Base-by-base conservation (phyloP, 2,888 invertebrate genomes). In the Asteroscopus sphinx region DNA sequence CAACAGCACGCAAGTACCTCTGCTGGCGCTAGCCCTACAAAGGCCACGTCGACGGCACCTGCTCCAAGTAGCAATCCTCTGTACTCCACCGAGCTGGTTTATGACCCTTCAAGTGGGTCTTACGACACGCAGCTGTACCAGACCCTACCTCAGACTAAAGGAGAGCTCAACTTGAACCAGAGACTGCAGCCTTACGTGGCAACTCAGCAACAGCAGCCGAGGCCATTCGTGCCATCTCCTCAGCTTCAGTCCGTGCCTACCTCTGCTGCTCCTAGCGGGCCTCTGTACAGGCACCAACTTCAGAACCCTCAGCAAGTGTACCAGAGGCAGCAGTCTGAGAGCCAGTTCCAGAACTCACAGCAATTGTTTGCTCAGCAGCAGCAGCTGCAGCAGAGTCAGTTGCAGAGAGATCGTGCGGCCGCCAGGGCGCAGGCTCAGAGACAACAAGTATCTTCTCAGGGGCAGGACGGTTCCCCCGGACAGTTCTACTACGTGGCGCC, bases 51-150 rank as follows among this genome's bases (percentile, higher is more conserved):
- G 9, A 58, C 59, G 0, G 80, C 89, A 13, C 82, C 89, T 21
- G 87, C 94, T 36, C 90, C 91, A 0, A 94, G 95, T 28, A 93
- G 94, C 48, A 95, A 96, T 72, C 96, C 97, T 56, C 95, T 97
- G 52, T 97, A 97, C 88, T 96, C 97, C 45, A 97, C 97, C 16
- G 97, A 97, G 81, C 91, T 97, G 26, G 95, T 97, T 0, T 97
- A 95, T 86, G 97, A 97, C 86, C 97, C 97, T 15, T 86, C 95
- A 28, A 96, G 96, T 73, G 97, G 97, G 44, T 96, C 96, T 78
- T 97, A 97, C 94, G 96, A 97, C 81, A 97, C 96, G 25, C 96
- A 97, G 74, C 91, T 97, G 36, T 97, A 96, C 92, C 97, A 97
- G 87, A 95, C 96, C 13, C 89, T 97, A 47, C 97, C 97, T 17